Evolutionary conservation across 2,797 vertebrate species (phyloP), one percentile per base, ranked within the genome.

Genomic region (Leptatherina wallacei): DNA sequence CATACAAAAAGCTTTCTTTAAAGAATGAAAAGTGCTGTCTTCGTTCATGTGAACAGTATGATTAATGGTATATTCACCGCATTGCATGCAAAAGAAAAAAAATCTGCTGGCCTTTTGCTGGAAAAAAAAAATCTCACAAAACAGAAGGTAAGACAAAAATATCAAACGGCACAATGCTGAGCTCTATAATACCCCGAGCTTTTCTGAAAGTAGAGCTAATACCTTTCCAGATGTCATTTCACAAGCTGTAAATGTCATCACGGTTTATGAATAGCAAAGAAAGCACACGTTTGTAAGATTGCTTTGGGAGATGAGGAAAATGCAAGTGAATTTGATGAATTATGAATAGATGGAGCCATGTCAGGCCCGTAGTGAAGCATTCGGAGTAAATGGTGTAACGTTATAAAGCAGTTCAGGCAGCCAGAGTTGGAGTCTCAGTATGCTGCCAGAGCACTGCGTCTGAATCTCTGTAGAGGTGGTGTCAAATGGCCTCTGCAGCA

Each of bases 401-500:
- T 29, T 57, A 55, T 32, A 42, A 67, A 68, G 40, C 20, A 18
- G 65, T 36, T 40, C 44, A 54, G 63, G 22, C 56, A 59, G 54
- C 57, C 62, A 73, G 76, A 59, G 57, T 65, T 78, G 2, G 40
- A 70, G 74, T 77, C 71, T 78, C 77, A 75, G 74, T 52, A 30
- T 71, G 58, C 84, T 61, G 82, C 77, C 70, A 62, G 70, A 69
- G 82, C 75, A 74, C 73, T 68, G 73, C 80, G 20, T 69, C 82
- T 86, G 70, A 71, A 70, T 86, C 77, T 82, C 73, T 63, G 75
- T 47, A 68, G 55, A 87, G 66, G 75, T 62, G 86, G 86, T 90
- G 80, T 90, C 86, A 78, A 62, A 87, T 92, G 80, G 82, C 90
- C 85, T 87, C 85, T 90, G 88, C 89, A 88, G 86, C 51, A 85